Evolutionary conservation across 1,140 invertebrate genomes (phyloP).

Genomic region (Sycophila sp.): DNA sequence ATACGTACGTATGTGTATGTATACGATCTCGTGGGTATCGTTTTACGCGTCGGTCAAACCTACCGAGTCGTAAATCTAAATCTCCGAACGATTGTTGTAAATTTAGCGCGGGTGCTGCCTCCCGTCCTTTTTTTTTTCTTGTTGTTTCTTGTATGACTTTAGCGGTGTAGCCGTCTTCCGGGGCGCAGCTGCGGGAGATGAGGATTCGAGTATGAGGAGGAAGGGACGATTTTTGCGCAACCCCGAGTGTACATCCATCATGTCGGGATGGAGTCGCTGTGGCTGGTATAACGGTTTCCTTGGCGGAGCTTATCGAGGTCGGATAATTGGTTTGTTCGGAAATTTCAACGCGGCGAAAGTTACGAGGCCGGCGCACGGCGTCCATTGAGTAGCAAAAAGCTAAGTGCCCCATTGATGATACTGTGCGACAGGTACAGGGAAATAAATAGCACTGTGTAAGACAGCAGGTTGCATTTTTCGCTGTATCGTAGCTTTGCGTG

Average conservation of each 20-base stretch:
- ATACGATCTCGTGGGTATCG: too few species aligned
- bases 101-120: background rate
- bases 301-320: background rate
- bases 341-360: conserved; percentile 5
- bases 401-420: background rate
- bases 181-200: background rate
- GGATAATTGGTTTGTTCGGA: conserved; percentile 1
- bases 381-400: background rate
- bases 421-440: too few species aligned
- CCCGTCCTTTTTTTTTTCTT: too few species aligned
- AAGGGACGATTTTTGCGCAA: background rate
- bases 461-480: too few species aligned
- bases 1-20: background rate
- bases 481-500: too few species aligned
- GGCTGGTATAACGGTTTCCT: conserved; percentile 16
- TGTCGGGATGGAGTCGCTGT: background rate
- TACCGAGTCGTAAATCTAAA: conserved; percentile 9
- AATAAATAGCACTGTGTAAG: too few species aligned
- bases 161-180: background rate
- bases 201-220: background rate
- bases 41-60: background rate
- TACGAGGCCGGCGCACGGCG: background rate
- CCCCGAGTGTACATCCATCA: background rate
- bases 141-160: too few species aligned
- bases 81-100: conserved; percentile 16